Percentiles rank a stretch among this genome's conserved stretches.
Conservation (phyloP, 2,113 vertebrate species). For the Galbula dea region DNA sequence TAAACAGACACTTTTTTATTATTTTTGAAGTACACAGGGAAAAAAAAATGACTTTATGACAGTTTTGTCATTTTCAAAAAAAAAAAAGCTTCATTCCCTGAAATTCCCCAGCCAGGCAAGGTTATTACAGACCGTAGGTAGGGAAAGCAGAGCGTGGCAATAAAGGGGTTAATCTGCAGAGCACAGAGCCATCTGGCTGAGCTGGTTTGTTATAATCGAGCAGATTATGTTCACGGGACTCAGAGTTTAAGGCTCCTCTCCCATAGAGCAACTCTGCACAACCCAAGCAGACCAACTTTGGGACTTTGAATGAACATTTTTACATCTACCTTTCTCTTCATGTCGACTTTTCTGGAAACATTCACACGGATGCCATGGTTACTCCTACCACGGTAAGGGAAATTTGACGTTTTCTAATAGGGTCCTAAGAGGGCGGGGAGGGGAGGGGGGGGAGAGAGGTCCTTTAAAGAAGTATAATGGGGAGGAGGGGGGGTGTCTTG, state of each 20-base stretch:
- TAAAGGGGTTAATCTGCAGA: constrained; percentile 77
- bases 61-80: not conserved
- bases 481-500: not conserved
- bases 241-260: constrained; percentile 80
- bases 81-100: not conserved
- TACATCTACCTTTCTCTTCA: constrained; percentile 88
- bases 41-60: fast-evolving
- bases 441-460: not conserved
- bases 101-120: not conserved
- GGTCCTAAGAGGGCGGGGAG: constrained; percentile 4
- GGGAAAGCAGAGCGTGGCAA: constrained; percentile 37
- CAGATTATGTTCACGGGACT: constrained; percentile 82
- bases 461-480: not conserved
- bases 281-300: constrained; percentile 72
- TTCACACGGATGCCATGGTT: constrained; percentile 97
- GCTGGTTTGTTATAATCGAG: constrained; percentile 84
- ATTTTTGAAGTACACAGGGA: not conserved
- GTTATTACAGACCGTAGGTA: constrained; percentile 25
- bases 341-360: constrained; percentile 93
- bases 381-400: constrained; percentile 94
- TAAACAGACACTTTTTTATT: not conserved
- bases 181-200: constrained; percentile 83
- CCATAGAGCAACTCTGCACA: constrained; percentile 72
- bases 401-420: constrained; percentile 50
- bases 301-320: constrained; percentile 85